A percentile compares a stretch with the other conserved stretches of the same genome.
phyloP scores from a whole-genome alignment of 2,888 invertebrate species.

The Phortica magna region DNA sequence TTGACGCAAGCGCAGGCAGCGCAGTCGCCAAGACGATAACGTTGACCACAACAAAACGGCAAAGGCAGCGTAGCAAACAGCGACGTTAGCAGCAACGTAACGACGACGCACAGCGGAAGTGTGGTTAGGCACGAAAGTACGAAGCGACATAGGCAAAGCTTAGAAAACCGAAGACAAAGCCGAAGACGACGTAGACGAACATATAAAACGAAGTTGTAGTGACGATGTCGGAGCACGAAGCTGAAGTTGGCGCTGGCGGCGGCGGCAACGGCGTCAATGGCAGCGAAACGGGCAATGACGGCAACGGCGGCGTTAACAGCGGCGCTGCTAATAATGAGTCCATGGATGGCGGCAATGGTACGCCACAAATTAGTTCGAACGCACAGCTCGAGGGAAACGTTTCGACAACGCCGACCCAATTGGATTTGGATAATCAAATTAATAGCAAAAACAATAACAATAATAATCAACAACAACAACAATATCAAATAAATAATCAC shows the following conservation, averaged over 20 bases:
- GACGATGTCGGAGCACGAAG: slow-evolving; percentile 45
- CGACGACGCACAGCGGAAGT: slow-evolving; percentile 12
- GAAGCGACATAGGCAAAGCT: slow-evolving; percentile 50
- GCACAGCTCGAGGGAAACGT: slow-evolving; percentile 74
- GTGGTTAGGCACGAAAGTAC: background rate
- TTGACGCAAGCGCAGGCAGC: slow-evolving; percentile 20
- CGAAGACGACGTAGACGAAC: slow-evolving; percentile 64
- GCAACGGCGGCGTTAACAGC: slow-evolving; percentile 48
- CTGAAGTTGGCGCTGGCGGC: slow-evolving; percentile 39
- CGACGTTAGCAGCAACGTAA: slow-evolving; percentile 54
- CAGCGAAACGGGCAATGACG: slow-evolving; percentile 12
- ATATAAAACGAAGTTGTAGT: slow-evolving; percentile 47
- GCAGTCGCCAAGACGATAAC: slow-evolving; percentile 9
- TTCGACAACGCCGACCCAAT: slow-evolving; percentile 64
- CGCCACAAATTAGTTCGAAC: slow-evolving; percentile 76
- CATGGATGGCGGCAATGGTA: slow-evolving; percentile 69
- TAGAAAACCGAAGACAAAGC: slow-evolving; percentile 54
- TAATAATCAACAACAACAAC: slow-evolving; percentile 43
- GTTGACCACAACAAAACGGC: slow-evolving; percentile 29
- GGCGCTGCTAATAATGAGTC: slow-evolving; percentile 64
- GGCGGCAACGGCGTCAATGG: slow-evolving; percentile 45
- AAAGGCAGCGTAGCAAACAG: slow-evolving; percentile 48
- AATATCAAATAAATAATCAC: slow-evolving; percentile 31
- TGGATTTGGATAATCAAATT: slow-evolving; percentile 62
- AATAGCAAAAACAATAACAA: slow-evolving; percentile 52